These are phyloP conservation scores for Pilophorus perplexus DNA, from an alignment of 2,888 invertebrate species.

Conservation along the genomic window DNA sequence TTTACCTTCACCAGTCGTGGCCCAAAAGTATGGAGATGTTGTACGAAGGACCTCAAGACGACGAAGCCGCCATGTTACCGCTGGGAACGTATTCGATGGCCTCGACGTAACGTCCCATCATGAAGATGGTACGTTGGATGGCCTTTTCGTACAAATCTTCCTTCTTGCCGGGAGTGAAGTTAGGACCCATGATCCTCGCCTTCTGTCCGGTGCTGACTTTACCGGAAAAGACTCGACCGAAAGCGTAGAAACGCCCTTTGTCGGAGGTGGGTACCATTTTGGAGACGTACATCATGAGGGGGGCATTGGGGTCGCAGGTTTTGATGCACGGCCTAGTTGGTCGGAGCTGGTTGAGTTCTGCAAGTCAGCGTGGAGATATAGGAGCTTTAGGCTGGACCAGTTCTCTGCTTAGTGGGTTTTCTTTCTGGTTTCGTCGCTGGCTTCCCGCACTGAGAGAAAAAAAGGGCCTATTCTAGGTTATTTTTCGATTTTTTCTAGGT, in stretches of 20 bases:
- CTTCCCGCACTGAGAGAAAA: too few species aligned
- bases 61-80: slow-evolving; percentile 91
- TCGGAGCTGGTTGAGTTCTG: too few species aligned
- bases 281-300: slow-evolving; percentile 99
- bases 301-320: slow-evolving; percentile 93
- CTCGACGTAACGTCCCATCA: slow-evolving; percentile 99
- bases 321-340: too few species aligned
- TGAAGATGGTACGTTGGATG: slow-evolving; percentile 98
- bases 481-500: too few species aligned
- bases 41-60: slow-evolving; percentile 97
- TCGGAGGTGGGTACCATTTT: slow-evolving; percentile 99
- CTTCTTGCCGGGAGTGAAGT: slow-evolving; percentile 96
- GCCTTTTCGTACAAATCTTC: slow-evolving; percentile 98
- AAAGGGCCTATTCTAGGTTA: too few species aligned
- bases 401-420: too few species aligned
- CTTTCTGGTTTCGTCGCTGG: too few species aligned
- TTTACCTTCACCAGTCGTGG: slow-evolving; percentile 96
- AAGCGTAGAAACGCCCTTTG: slow-evolving; percentile 99
- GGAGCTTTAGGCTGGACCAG: too few species aligned
- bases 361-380: too few species aligned
- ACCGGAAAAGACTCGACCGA: slow-evolving; percentile 99
- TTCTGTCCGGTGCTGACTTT: slow-evolving; percentile 81
- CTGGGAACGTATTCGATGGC: slow-evolving; percentile 99
- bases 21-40: slow-evolving; percentile 99
- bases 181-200: slow-evolving; percentile 99